Evolutionary conservation across 2,113 vertebrate genomes (phyloP).

Genomic region (Oreochromis aureus): DNA sequence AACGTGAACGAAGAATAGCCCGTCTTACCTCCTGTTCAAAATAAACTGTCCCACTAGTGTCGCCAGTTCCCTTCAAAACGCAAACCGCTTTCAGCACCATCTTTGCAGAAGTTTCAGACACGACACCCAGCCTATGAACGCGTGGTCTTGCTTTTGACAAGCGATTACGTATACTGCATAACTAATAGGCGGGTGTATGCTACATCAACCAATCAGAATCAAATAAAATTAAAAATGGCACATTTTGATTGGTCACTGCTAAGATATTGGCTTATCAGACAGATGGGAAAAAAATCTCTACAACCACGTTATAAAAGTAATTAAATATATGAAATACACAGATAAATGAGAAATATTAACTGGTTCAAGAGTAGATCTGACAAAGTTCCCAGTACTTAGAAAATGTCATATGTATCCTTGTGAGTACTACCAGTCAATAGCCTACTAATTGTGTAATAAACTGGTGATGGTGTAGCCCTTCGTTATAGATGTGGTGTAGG

Average conservation of each 20-base stretch:
- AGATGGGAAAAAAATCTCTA: neutral
- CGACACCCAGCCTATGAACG: neutral
- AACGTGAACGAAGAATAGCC: rapidly evolving
- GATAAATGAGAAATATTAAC: neutral
- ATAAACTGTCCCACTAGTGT: slow-evolving; percentile 59
- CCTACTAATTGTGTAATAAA: neutral
- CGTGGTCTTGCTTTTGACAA: neutral
- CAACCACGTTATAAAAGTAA: neutral
- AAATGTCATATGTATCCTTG: neutral
- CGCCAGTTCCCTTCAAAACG: slow-evolving; percentile 68
- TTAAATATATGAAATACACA: neutral
- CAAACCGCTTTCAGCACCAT: slow-evolving; percentile 73
- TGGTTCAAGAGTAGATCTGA: neutral
- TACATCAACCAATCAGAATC: slow-evolving; percentile 21
- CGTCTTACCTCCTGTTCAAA: slow-evolving; percentile 70
- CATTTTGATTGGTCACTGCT: slow-evolving; percentile 18
- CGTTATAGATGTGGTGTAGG: no score
- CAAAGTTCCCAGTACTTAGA: neutral
- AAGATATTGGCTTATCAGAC: neutral
- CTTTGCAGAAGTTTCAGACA: neutral
- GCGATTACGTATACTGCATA: neutral
- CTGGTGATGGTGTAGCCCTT: no score
- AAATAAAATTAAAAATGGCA: rapidly evolving
- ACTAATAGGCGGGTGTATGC: neutral
- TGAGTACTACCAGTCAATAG: neutral